Base-by-base conservation (phyloP, 2,888 invertebrate genomes). In the Gastrophysa polygoni region DNA sequence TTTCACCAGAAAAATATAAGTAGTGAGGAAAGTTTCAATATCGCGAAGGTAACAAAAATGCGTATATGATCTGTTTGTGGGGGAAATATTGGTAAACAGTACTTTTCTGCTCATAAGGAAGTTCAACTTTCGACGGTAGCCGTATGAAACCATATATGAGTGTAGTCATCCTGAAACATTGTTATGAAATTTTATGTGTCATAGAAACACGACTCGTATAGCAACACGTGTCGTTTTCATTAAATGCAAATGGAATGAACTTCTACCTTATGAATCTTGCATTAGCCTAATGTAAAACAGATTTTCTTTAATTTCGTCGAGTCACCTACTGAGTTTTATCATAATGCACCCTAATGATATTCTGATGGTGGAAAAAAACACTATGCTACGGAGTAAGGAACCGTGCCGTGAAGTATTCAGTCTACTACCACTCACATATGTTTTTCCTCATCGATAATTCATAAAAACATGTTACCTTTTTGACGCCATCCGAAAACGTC, bases 231-330 rank as follows among this genome's bases (percentile, higher is more conserved):
- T 38, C 14, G 38, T 21, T 14, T 29, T 18, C 17, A 24, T 29
- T 49, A 38, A 4, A 38, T 38, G 38, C 38, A 85, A 84, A 85
- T 85, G 86, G 85, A 86, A 86, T 38, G 14, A 38, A 38, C 38
- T 38, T 38, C 11, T 4, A 38, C 38, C 1, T 3, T 14, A 38
- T 38, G 38, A 38, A 38, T 38, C 38, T 3, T n/a, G 8, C 54
- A 54, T 54, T 43, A 54, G 48, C 60, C 38, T 56, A 57, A 60
- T 61, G 63, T 57, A 60, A 46, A 32, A 34, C 55, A 50, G 46
- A 51, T 62, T 63, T 61, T 44, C 61, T 63, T 63, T 62, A 64
- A 67, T 67, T 62, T 60, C 55, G 60, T 58, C 67, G 58, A 64
- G 58, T 61, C 56, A 57, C 59, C 62, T 60, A 58, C 56, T 44